Evolutionary conservation across 1,140 invertebrate genomes (phyloP).

Genomic region (Ctenoplectra terminalis): DNA sequence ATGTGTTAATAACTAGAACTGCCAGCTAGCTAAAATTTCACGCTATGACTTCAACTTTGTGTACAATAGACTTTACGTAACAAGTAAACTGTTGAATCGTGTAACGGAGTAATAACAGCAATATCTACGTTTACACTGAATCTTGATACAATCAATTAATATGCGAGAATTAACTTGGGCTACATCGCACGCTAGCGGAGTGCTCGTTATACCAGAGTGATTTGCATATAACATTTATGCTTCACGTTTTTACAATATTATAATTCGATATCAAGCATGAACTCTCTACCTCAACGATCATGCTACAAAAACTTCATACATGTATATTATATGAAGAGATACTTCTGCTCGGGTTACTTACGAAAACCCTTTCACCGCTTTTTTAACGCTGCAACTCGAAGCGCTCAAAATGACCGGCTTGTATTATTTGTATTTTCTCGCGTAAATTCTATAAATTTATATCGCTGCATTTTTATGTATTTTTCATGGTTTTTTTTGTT

Average conservation of each 20-base stretch:
- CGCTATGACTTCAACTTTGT: background rate
- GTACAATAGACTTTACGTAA: background rate
- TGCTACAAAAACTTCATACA: no score
- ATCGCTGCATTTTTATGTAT: no score
- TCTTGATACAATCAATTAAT: slow-evolving; percentile 9
- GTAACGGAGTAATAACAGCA: background rate
- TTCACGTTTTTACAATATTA: no score
- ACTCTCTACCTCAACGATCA: background rate
- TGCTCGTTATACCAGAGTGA: background rate
- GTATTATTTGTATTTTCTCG: no score
- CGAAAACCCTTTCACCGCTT: no score
- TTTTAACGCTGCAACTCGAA: no score
- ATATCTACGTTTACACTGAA: background rate
- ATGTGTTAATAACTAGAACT: no score
- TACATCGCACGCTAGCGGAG: background rate
- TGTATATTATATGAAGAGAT: no score
- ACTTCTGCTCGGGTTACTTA: no score
- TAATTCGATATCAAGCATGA: background rate
- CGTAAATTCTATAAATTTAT: no score
- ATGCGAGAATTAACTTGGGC: background rate
- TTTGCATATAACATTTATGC: background rate
- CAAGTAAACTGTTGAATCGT: background rate
- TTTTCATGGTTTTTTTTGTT: no score
- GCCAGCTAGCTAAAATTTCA: background rate
- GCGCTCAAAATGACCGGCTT: no score